These are phyloP conservation scores for Psittacula echo DNA, from an alignment of 2,797 vertebrate genomes.

Conservation along the genomic window DNA sequence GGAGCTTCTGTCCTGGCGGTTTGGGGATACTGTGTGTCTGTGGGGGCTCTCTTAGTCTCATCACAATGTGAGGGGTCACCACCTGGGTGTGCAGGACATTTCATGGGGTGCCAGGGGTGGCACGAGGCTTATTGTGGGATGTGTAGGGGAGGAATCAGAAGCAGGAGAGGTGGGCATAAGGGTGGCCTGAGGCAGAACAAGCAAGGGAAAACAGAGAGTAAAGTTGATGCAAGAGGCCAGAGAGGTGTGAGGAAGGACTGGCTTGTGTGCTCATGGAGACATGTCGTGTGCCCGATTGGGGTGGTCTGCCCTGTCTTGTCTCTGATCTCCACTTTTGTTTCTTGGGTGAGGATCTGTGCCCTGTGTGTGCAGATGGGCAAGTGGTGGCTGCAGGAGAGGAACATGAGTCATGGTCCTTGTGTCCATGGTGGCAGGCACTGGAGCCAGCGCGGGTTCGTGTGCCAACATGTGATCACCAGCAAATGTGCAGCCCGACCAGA, in stretches of 20 bases:
- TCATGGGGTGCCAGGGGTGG: not conserved
- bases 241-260: not conserved
- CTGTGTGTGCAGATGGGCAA: not conserved
- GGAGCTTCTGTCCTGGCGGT: not conserved
- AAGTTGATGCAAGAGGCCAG: not conserved
- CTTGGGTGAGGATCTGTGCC: fast-evolving
- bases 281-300: fast-evolving
- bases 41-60: not conserved
- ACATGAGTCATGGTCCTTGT: fast-evolving
- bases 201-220: not conserved
- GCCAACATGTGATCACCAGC: no score
- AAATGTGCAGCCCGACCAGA: not conserved
- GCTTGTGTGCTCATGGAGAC: fast-evolving
- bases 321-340: not conserved
- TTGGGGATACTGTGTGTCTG: fast-evolving
- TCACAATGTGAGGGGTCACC: not conserved
- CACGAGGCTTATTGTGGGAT: not conserved
- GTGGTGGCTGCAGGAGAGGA: not conserved
- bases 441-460: fast-evolving
- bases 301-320: fast-evolving
- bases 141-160: not conserved
- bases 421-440: not conserved
- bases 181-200: not conserved
- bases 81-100: fast-evolving
- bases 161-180: not conserved